Conservation (phyloP, 2,888 invertebrate species). For the Cosmorhoe ocellata region DNA sequence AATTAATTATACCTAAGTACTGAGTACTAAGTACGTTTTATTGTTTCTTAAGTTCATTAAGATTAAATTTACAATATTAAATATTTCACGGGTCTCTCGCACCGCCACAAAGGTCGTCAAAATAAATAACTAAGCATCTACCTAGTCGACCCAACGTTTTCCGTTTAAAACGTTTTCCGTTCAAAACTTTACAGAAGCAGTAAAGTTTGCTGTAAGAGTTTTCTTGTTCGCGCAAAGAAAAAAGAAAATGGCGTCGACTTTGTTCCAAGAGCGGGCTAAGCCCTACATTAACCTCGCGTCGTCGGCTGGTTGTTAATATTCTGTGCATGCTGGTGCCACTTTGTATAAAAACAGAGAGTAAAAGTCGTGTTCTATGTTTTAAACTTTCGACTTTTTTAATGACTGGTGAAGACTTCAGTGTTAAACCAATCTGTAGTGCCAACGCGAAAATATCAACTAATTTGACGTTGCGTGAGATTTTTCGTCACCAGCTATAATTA, state of each 20-base stretch:
- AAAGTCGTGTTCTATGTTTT: conserved; percentile 15
- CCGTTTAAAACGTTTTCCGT: conserved; percentile 14
- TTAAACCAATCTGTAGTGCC: too few species aligned
- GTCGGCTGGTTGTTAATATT: conserved; percentile 61
- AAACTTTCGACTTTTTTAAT: conserved; percentile 2
- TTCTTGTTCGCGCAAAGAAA: conserved; percentile 50
- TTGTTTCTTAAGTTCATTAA: too few species aligned
- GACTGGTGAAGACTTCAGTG: neutral
- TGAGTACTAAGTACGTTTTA: too few species aligned
- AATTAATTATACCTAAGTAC: too few species aligned
- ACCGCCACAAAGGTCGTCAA: too few species aligned
- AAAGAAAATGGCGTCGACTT: conserved; percentile 56
- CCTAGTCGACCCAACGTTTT: neutral
- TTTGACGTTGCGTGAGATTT: too few species aligned
- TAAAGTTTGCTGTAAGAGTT: conserved; percentile 44
- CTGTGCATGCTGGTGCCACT: conserved; percentile 42
- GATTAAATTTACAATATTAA: too few species aligned
- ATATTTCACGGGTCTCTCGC: too few species aligned
- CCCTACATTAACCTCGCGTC: conserved; percentile 72
- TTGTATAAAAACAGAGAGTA: conserved; percentile 29
- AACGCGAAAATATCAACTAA: too few species aligned
- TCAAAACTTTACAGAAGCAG: conserved; percentile 31
- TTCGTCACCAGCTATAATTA: too few species aligned
- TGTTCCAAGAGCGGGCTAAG: conserved; percentile 66
- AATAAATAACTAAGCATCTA: too few species aligned